Conservation (phyloP, 2,797 vertebrate genomes). For the Paramormyrops hopkinsi region DNA sequence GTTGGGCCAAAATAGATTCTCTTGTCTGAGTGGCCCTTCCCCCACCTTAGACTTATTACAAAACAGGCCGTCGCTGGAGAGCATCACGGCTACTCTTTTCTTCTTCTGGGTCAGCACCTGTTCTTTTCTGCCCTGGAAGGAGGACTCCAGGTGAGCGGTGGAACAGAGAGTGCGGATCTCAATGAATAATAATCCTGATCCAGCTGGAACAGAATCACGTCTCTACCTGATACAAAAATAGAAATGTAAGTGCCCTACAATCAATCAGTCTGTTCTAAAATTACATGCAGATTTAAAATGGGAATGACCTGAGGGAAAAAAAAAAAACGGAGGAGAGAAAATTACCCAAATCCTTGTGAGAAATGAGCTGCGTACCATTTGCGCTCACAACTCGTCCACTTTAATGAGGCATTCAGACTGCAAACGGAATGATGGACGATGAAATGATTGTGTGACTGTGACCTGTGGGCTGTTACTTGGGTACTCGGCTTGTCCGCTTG, state of each 20-base stretch:
- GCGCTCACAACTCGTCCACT: neutral
- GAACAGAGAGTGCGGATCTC: neutral
- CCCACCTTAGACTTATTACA: neutral
- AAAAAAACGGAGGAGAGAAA: neutral
- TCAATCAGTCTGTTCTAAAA: slow-evolving; percentile 6
- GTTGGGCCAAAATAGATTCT: neutral
- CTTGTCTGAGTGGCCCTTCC: neutral
- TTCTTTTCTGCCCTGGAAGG: neutral
- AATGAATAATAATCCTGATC: neutral
- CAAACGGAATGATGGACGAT: neutral
- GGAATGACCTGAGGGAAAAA: neutral
- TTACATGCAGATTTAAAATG: neutral
- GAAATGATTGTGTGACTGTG: neutral
- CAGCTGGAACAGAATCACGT: neutral
- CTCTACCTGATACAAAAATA: neutral
- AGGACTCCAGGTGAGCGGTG: neutral
- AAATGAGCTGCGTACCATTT: neutral
- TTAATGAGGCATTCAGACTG: neutral
- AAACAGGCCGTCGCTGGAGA: neutral
- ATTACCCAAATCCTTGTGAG: neutral
- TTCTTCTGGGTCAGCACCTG: neutral
- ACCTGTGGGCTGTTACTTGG: neutral
- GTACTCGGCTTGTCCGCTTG: neutral
- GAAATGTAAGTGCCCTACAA: neutral
- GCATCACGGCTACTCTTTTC: neutral